Evolutionary conservation across 2,797 vertebrate genomes (phyloP).

Genomic region (Uromys caudimaculatus): DNA sequence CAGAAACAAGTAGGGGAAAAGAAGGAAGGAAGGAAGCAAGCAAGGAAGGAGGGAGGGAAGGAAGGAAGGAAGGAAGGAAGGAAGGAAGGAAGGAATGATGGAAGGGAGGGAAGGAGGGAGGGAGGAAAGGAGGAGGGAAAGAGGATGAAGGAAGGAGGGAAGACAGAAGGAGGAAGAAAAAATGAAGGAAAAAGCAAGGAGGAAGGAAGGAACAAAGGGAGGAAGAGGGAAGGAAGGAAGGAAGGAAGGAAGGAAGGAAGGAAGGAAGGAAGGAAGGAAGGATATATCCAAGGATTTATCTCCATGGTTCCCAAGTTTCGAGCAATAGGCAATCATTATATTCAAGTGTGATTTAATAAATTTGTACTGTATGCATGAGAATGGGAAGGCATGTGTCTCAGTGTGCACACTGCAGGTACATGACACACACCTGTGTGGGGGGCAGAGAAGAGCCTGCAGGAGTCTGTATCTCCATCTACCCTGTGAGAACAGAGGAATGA

Average conservation of each 20-base stretch:
- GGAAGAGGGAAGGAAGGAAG: fast-evolving
- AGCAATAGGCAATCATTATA: background rate
- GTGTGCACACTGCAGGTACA: too few species aligned
- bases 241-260: background rate
- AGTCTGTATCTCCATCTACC: background rate
- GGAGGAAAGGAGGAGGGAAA: fast-evolving
- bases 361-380: background rate
- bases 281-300: background rate
- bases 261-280: background rate
- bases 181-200: too few species aligned
- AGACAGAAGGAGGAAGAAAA: too few species aligned
- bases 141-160: too few species aligned
- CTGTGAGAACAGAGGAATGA: background rate
- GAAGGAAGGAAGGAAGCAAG: background rate
- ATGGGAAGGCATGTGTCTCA: background rate
- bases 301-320: background rate
- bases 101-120: too few species aligned
- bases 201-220: fast-evolving
- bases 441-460: background rate
- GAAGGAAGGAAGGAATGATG: background rate
- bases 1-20: background rate
- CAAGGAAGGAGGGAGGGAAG: background rate
- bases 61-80: background rate
- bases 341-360: background rate
- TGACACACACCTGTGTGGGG: background rate